Conservation (phyloP, 2,888 invertebrate species). For the Melanargia galathea region DNA sequence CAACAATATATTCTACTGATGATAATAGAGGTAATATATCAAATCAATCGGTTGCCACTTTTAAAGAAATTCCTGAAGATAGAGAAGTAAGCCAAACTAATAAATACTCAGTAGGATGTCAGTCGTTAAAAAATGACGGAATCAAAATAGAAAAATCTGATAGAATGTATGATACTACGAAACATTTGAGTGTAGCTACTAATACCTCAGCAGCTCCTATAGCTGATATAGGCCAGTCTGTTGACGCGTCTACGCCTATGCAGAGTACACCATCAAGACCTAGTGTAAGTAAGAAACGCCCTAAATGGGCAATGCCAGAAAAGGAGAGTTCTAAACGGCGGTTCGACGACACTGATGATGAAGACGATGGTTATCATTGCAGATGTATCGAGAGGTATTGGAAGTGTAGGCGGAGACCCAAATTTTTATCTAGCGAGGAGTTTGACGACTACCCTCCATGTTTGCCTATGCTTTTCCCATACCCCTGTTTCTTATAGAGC, state of each 20-base stretch:
- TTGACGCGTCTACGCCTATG: background rate
- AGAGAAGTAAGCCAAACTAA: background rate
- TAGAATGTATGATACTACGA: background rate
- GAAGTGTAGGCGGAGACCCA: slow-evolving; percentile 26
- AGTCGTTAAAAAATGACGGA: slow-evolving; percentile 17
- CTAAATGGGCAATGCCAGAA: slow-evolving; percentile 1
- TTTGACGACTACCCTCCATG: slow-evolving; percentile 33
- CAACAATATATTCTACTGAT: background rate
- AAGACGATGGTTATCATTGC: slow-evolving; percentile 37
- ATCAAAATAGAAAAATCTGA: background rate
- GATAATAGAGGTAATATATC: background rate
- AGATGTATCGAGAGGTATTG: slow-evolving; percentile 39
- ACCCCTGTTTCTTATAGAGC: slow-evolving; percentile 21
- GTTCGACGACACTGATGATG: slow-evolving; percentile 28
- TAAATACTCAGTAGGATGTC: slow-evolving; percentile 30
- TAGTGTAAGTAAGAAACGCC: slow-evolving; percentile 15
- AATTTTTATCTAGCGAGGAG: slow-evolving; percentile 31
- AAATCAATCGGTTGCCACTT: background rate
- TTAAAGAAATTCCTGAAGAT: background rate
- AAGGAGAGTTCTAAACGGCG: slow-evolving; percentile 15
- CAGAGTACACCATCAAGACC: background rate
- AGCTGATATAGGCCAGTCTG: background rate
- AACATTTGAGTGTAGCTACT: slow-evolving; percentile 13
- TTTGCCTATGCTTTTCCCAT: slow-evolving; percentile 33
- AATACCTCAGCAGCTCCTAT: slow-evolving; percentile 12